These are phyloP conservation scores for Odocoileus hemionus DNA, from an alignment of 2,113 vertebrate genomes.

Conservation along the genomic window DNA sequence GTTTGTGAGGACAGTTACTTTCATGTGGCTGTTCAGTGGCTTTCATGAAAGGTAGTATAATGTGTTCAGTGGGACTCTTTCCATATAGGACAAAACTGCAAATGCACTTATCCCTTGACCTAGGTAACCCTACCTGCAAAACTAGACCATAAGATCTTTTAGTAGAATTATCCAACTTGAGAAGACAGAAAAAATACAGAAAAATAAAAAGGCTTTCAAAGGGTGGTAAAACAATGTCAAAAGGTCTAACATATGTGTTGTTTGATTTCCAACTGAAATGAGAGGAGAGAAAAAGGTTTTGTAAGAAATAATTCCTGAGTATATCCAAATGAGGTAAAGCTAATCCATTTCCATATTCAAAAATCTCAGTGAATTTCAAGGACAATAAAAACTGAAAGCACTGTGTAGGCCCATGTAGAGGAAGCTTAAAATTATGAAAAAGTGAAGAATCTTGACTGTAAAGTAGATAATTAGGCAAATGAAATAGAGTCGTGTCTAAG, in stretches of 20 bases:
- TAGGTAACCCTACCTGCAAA: not conserved
- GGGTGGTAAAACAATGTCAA: not conserved
- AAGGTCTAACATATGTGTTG: not conserved
- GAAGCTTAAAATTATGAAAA: not conserved
- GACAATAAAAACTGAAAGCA: not conserved
- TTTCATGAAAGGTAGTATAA: not conserved
- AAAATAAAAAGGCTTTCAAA: not conserved
- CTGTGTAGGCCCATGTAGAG: not conserved
- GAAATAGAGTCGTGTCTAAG: not conserved
- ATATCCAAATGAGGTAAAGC: not conserved
- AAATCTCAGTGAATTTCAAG: not conserved
- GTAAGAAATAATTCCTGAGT: not conserved
- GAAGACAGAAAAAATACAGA: not conserved
- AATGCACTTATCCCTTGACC: not conserved
- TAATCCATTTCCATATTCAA: not conserved
- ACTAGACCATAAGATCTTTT: not conserved
- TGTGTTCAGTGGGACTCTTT: not conserved
- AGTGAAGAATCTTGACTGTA: not conserved
- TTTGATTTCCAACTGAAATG: not conserved
- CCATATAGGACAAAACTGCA: not conserved
- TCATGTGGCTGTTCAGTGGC: not conserved
- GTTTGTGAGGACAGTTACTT: not conserved
- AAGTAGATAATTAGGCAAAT: not conserved
- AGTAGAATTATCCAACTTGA: not conserved
- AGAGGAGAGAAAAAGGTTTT: not conserved